Conservation (phyloP, 2,113 vertebrate species). For the Sula dactylatra region DNA sequence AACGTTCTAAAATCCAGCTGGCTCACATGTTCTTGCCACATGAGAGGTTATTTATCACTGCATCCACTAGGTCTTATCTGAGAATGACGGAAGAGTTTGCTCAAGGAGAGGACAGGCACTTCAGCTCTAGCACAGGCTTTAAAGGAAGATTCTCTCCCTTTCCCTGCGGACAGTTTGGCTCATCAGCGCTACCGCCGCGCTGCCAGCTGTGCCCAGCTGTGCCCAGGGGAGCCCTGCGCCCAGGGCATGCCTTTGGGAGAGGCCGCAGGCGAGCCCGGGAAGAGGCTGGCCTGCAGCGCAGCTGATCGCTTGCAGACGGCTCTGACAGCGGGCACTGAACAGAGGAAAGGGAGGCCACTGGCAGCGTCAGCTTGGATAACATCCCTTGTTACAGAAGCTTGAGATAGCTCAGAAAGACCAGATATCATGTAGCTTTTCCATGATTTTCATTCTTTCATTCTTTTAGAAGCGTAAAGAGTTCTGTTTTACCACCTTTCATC, state of each 20-base stretch:
- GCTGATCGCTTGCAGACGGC: neutral
- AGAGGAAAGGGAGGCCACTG: neutral
- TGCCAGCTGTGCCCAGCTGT: neutral
- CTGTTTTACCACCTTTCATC: neutral
- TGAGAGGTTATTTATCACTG: neutral
- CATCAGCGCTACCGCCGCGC: rapidly evolving
- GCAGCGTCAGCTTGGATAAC: neutral
- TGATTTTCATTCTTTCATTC: neutral
- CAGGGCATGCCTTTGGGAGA: neutral
- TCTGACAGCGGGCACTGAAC: neutral
- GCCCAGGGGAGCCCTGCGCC: neutral
- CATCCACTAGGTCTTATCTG: neutral
- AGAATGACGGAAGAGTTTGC: neutral
- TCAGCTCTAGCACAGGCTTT: too few species aligned
- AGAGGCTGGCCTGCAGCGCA: neutral
- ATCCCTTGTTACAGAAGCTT: neutral
- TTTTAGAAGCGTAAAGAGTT: neutral
- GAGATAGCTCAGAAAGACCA: neutral
- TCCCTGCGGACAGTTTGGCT: too few species aligned
- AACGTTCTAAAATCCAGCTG: neutral
- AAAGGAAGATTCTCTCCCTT: too few species aligned
- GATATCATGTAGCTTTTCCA: neutral
- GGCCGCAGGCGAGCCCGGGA: too few species aligned
- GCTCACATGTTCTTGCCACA: neutral
- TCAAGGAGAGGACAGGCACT: neutral